Evolutionary conservation across 2,113 vertebrate genomes (phyloP).

Genomic region (Sula dactylatra): DNA sequence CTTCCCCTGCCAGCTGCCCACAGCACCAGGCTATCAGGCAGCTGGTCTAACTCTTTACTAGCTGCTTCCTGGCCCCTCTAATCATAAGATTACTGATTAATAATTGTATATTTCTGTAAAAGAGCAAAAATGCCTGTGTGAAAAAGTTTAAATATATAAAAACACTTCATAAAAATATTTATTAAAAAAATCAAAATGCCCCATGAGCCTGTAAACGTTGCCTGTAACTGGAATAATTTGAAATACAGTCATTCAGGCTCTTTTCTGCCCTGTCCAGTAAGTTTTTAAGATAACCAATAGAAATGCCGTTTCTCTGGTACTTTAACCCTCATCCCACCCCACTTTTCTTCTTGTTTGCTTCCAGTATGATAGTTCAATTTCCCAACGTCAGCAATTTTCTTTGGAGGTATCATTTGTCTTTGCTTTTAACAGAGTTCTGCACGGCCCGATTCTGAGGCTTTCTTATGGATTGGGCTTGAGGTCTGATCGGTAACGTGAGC

Average conservation of each 20-base stretch:
- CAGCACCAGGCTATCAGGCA: background rate
- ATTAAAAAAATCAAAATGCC: slow-evolving; percentile 49
- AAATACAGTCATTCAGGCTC: slow-evolving; percentile 31
- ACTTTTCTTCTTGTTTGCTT: background rate
- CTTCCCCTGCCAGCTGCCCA: background rate
- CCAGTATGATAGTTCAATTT: background rate
- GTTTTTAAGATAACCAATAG: background rate
- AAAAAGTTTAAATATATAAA: slow-evolving; percentile 63
- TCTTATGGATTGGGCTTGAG: slow-evolving; percentile 8
- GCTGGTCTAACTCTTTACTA: background rate
- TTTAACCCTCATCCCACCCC: background rate
- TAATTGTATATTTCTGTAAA: slow-evolving; percentile 9
- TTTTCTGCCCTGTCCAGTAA: slow-evolving; percentile 26
- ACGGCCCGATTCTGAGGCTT: background rate
- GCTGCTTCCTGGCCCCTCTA: background rate
- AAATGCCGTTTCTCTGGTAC: background rate
- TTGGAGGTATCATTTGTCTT: slow-evolving; percentile 62
- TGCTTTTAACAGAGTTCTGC: slow-evolving; percentile 60
- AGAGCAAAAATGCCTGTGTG: slow-evolving; percentile 28
- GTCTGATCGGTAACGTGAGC: slow-evolving; percentile 74
- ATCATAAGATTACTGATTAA: slow-evolving; percentile 9
- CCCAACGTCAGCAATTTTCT: background rate
- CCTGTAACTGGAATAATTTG: background rate
- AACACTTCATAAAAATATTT: slow-evolving; percentile 69
- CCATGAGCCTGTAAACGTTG: slow-evolving; percentile 33